A percentile compares a stretch with the other conserved stretches of the same genome.
phyloP scores from a whole-genome alignment of 1,140 invertebrate species.

The Bemisia tabaci region DNA sequence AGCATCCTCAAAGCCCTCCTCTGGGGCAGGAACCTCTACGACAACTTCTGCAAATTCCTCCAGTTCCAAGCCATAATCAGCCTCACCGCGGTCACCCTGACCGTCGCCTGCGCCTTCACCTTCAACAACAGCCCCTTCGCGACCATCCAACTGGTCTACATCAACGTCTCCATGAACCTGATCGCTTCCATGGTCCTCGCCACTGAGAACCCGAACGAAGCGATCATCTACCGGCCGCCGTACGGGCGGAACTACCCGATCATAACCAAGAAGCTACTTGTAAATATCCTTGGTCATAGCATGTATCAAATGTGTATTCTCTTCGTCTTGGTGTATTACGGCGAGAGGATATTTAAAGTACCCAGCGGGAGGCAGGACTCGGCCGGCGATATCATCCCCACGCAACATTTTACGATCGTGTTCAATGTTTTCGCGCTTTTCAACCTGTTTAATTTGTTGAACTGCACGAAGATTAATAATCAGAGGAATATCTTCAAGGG shows the following conservation, averaged over 20 bases:
- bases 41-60: conserved; percentile 98
- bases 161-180: conserved; percentile 99
- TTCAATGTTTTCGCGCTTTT: conserved; percentile 99
- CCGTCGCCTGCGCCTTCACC: conserved; percentile 95
- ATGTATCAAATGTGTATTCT: conserved; percentile 92
- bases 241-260: conserved; percentile 97
- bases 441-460: conserved; percentile 99
- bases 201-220: conserved; percentile 93
- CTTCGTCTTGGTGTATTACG: conserved; percentile 83
- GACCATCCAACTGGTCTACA: conserved; percentile 99
- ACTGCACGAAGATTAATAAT: conserved; percentile 97
- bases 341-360: conserved; percentile 80
- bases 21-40: conserved; percentile 99
- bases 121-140: conserved; percentile 89
- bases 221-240: conserved; percentile 86
- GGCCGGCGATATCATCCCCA: conserved; percentile 46
- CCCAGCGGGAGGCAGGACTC: conserved; percentile 59
- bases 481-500: conserved; percentile 95
- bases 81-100: conserved; percentile 93
- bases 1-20: conserved; percentile 99
- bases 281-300: conserved; percentile 95
- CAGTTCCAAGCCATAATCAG: conserved; percentile 99
- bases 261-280: conserved; percentile 98
- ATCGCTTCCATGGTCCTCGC: conserved; percentile 93
- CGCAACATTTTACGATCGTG: conserved; percentile 96